Evolutionary conservation across 2,113 vertebrate species (phyloP), one percentile per base, ranked within the genome.

Genomic region (Bothrops jararaca): DNA sequence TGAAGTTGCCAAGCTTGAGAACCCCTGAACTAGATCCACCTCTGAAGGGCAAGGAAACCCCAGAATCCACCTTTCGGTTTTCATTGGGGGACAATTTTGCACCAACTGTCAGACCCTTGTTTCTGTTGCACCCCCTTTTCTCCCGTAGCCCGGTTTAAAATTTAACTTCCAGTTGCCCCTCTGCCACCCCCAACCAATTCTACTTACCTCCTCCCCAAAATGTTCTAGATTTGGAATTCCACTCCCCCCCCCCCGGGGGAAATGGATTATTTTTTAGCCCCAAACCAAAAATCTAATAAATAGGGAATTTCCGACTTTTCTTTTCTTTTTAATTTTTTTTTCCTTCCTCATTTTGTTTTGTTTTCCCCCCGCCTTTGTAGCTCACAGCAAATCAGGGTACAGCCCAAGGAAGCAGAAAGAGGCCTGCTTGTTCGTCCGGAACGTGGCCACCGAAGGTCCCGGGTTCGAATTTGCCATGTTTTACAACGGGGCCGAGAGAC

Each of bases 381-480:
- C 20, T 4, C 18, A 0, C 34, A 22, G 74, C 3, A 80, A 42
- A 80, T 42, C 3, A 18, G 74, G 1, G 1, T 80, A 22, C 74
- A 22, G 9, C 2, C 34, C 24, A 2, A 42, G 8, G 2, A 26
- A 12, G 15, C 26, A 39, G 22, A 1, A 26, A 2, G 45, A 23
- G 1, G 34, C 54, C 23, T 97, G 98, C n/a, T 94, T 98, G 91
- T 98, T 98, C 93, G 98, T 97, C 5, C 96, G 98, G n/a, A 98
- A 96, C 95, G 96, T 97, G 42, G 95, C 95, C 20, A 94, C 89
- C 0, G 95, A 97, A 1, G 98, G 98, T 23, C 96, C 97, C 60
- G 97, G 97, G 8, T 99, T 98, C 58, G 98, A 99, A 93, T 99
- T 98, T 0, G 98, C 96, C 88, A 91, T 98, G 90, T 99, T 99